Evolutionary conservation across 2,797 vertebrate species (phyloP), one percentile per base, ranked within the genome.

Genomic region (Alca torda): DNA sequence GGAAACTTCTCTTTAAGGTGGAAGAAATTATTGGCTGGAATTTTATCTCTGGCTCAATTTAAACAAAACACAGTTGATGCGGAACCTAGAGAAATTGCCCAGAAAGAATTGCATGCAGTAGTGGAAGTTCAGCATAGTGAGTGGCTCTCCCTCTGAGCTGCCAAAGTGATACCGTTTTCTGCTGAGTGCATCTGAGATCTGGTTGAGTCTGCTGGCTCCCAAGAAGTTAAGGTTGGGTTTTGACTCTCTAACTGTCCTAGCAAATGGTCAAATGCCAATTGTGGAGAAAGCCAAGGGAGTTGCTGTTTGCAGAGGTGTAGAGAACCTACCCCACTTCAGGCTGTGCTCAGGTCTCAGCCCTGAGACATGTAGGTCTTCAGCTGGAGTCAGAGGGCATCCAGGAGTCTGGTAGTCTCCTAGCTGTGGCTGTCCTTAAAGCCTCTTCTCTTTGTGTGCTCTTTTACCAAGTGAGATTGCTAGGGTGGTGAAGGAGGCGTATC

Each of bases 1-100:
- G 92, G 88, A 96, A 93, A 75, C 76, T 85, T 95, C 67, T 82
- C 87, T 91, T 91, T 87, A 84, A 89, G 95, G 90, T 95, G 60
- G 63, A 94, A 96, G 76, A 93, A 81, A 72, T 68, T 61, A 61
- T 57, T 92, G 87, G 75, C 83, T 91, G 85, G 84, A 89, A 65
- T 92, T 83, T 95, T 89, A 84, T 93, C 74, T 67, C 33, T 0
- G 0, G 53, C 65, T 93, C 53, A 51, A 46, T 68, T 93, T 43
- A 82, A 90, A 94, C 93, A 73, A 86, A 89, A 35, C 19, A 15
- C 14, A 33, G n/a, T 70, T 75, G 75, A 72, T 89, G 56, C n/a
- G 50, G 67, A 90, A 85, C 88, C 60, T 74, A 41, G 77, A 87
- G 81, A 82, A 80, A 69, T 61, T 48, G 65, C 59, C 46, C 73